A percentile compares a stretch with the other conserved stretches of the same genome.
These are phyloP conservation scores for Bovichtus diacanthus DNA, from an alignment of 2,797 vertebrate genomes.

Conservation along the genomic window DNA sequence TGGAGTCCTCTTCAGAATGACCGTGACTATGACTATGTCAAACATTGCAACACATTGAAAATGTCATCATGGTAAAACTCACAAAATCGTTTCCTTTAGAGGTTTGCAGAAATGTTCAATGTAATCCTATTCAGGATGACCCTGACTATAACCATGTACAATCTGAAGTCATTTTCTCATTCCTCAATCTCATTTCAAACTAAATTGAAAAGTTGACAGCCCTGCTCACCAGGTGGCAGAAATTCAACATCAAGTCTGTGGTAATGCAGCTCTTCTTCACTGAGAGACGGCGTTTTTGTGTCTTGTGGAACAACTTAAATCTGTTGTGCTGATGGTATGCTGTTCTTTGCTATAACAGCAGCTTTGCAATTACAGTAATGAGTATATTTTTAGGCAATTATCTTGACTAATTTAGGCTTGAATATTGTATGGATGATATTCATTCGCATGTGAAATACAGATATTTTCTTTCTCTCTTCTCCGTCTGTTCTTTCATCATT, in stretches of 20 bases:
- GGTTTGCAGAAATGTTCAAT: background rate
- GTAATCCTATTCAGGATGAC: background rate
- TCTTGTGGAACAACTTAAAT: background rate
- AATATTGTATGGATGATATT: slow-evolving; percentile 6
- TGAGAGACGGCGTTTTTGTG: background rate
- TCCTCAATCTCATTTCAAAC: background rate
- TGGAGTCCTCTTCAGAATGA: too few species aligned
- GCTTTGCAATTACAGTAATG: background rate
- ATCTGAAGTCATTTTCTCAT: too few species aligned
- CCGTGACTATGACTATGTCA: too few species aligned
- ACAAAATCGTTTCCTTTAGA: too few species aligned
- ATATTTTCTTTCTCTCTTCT: background rate
- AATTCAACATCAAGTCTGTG: background rate
- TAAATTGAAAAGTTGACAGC: background rate
- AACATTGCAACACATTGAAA: too few species aligned
- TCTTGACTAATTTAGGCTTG: background rate
- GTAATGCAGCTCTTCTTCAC: background rate
- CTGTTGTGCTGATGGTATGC: background rate
- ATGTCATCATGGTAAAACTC: too few species aligned
- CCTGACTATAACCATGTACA: background rate
- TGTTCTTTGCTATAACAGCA: slow-evolving; percentile 1
- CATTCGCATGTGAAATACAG: slow-evolving; percentile 6
- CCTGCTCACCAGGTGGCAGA: background rate
- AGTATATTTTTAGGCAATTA: background rate
- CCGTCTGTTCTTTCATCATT: slow-evolving; percentile 2